These are phyloP conservation scores for Osmerus eperlanus DNA, from an alignment of 2,113 vertebrate genomes.

Conservation along the genomic window DNA sequence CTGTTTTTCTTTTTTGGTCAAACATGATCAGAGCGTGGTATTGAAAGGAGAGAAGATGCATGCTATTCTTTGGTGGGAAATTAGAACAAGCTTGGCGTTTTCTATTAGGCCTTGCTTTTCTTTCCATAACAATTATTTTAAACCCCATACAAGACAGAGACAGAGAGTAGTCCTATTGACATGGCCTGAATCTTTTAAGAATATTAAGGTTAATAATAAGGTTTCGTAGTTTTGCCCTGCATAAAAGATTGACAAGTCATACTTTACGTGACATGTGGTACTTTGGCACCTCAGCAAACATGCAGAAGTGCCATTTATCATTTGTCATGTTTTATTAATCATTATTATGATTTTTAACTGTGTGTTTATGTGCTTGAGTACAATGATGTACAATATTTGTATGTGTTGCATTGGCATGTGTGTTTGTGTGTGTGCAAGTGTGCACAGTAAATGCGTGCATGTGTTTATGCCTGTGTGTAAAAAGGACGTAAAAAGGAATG, in stretches of 20 bases:
- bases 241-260: conserved; percentile 25
- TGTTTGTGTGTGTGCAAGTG: not conserved
- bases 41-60: too few species aligned
- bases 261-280: conserved; percentile 36
- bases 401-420: not conserved
- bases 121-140: too few species aligned
- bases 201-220: conserved; percentile 5
- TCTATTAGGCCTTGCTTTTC: too few species aligned
- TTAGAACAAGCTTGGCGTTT: not conserved
- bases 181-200: conserved; percentile 21
- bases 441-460: not conserved
- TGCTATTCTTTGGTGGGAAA: not conserved
- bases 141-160: conserved; percentile 9
- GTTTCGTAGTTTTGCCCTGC: conserved; percentile 50
- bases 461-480: not conserved
- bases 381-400: not conserved
- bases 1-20: conserved; percentile 1
- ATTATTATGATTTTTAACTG: not conserved
- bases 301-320: not conserved
- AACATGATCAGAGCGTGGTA: too few species aligned
- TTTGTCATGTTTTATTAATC: not conserved
- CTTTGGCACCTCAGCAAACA: conserved; percentile 33
- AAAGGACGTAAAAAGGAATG: too few species aligned
- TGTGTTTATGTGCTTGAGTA: conserved; percentile 9
- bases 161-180: not conserved